A percentile compares a stretch with the other conserved stretches of the same genome.
Conservation (phyloP, 2,797 vertebrate species). For the Enteromius afrohamiltoni region DNA sequence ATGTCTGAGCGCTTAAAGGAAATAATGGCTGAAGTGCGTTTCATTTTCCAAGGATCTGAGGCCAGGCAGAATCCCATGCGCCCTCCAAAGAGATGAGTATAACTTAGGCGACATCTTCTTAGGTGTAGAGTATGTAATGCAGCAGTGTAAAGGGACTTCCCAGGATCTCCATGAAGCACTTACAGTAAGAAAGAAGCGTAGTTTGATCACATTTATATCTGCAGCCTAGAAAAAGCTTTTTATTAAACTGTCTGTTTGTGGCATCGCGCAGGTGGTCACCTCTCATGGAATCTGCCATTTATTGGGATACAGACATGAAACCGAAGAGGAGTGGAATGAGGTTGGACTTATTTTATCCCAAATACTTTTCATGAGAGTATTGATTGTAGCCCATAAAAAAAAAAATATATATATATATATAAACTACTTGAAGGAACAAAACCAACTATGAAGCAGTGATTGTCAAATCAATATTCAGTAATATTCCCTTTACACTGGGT, state of each 20-base stretch:
- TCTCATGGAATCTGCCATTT: constrained; percentile 94
- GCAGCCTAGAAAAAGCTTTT: background rate
- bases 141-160: constrained; percentile 78
- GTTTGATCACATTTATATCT: background rate
- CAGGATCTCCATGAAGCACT: constrained; percentile 80
- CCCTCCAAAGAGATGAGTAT: constrained; percentile 79
- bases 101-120: constrained; percentile 92
- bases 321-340: constrained; percentile 84
- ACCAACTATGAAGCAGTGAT: background rate
- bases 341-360: constrained; percentile 67
- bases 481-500: no score
- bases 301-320: constrained; percentile 89
- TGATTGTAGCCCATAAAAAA: background rate
- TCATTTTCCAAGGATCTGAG: constrained; percentile 75
- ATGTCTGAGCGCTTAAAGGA: background rate
- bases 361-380: background rate
- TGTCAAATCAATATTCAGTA: background rate
- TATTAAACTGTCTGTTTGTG: background rate
- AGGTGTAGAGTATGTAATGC: constrained; percentile 88
- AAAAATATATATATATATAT: background rate
- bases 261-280: constrained; percentile 79
- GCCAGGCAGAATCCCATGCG: constrained; percentile 82
- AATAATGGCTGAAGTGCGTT: background rate
- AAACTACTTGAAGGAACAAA: background rate
- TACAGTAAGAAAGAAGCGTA: constrained; percentile 75